Percentiles rank a stretch among this genome's conserved stretches.
Evolutionary conservation across 2,888 invertebrate genomes (phyloP).

Genomic region (Eupithecia pulchellata): DNA sequence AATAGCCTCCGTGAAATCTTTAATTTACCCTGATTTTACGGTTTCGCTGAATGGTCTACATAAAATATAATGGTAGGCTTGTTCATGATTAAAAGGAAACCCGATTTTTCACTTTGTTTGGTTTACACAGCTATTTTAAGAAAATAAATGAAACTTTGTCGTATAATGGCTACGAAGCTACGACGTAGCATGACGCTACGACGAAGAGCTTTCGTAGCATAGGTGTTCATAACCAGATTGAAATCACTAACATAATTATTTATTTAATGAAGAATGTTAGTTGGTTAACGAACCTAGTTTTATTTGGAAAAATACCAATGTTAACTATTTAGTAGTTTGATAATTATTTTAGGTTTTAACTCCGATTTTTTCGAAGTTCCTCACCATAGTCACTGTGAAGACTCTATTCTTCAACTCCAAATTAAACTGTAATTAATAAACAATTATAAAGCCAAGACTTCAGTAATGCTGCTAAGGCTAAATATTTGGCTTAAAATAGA

Average conservation of each 20-base stretch:
- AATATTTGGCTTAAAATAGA: too few relatives aligned
- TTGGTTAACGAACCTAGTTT: too few relatives aligned
- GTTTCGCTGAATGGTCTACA: conserved; percentile 41
- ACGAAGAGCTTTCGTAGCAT: background rate
- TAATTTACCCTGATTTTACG: conserved; percentile 45
- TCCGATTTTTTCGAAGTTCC: background rate
- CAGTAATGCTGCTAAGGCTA: background rate
- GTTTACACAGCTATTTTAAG: conserved; percentile 1
- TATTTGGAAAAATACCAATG: too few relatives aligned
- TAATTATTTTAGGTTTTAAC: background rate
- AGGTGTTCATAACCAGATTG: background rate
- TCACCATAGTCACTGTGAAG: background rate
- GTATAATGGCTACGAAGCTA: background rate
- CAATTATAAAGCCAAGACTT: too few relatives aligned
- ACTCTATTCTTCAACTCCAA: background rate
- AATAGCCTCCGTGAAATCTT: conserved; percentile 45
- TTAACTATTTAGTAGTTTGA: too few relatives aligned
- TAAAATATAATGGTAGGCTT: conserved; percentile 41
- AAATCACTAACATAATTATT: background rate
- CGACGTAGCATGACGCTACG: background rate
- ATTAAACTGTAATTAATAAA: too few relatives aligned
- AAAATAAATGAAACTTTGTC: background rate
- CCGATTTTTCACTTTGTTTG: conserved; percentile 22
- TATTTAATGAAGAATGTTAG: too few relatives aligned
- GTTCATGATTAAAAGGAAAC: conserved; percentile 34